Percentiles rank a stretch among this genome's conserved stretches.
Conservation (phyloP, 2,113 vertebrate species). For the Podilymbus podiceps region DNA sequence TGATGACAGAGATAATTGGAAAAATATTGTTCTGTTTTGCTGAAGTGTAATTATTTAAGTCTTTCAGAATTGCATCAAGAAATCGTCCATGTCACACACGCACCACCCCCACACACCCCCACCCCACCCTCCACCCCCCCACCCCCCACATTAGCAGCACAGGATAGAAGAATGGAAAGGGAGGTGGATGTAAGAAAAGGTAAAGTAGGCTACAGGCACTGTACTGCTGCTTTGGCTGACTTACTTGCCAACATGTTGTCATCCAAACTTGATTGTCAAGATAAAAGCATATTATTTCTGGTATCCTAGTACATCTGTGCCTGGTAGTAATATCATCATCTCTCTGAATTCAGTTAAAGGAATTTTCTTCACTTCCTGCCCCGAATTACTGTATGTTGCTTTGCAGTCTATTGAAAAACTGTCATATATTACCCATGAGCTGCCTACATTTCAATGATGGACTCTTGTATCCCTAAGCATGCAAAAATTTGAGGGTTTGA, state of each 20-base stretch:
- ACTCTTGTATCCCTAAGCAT: background rate
- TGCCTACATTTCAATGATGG: background rate
- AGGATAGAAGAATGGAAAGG: background rate
- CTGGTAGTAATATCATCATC: background rate
- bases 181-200: background rate
- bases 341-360: constrained; percentile 15
- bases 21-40: background rate
- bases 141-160: rapidly evolving
- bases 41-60: background rate
- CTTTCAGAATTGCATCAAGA: background rate
- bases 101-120: too few species aligned
- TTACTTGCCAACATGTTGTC: background rate
- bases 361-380: background rate
- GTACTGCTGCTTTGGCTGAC: background rate
- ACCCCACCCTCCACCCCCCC: too few species aligned
- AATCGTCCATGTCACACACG: background rate
- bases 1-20: background rate
- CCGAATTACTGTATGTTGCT: background rate
- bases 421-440: background rate
- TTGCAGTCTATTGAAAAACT: background rate
- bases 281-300: background rate
- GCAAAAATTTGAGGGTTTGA: background rate
- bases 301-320: background rate
- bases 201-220: background rate
- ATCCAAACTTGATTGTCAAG: background rate